Evolutionary conservation across 2,888 invertebrate genomes (phyloP), one percentile per base, ranked within the genome.

Genomic region (Prenolepis imparis): DNA sequence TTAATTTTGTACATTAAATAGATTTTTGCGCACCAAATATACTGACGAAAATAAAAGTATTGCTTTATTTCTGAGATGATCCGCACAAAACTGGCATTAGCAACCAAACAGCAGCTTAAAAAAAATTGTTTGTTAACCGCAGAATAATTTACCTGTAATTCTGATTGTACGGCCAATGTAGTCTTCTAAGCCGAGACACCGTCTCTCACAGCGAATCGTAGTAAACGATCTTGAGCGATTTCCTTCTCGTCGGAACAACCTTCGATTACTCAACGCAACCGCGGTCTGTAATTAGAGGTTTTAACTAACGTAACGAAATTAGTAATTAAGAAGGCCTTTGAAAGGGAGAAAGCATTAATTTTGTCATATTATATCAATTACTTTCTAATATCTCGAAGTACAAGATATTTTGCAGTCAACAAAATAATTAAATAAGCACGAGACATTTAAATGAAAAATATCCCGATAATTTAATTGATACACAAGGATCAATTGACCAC

Each of bases 211-310:
- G 32, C 18, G n/a, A 67, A 59, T 64, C 59, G 41, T 55, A 12
- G 18, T 36, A 39, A 66, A 52, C n/a, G n/a, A 44, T 48, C n/a
- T 12, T 15, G 39, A 36, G 15, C n/a, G 6, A 63, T 55, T 5
- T 24, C 32, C 55, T 44, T 70, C 18, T 15, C 28, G 21, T 61
- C 24, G 55, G 55, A 12, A 28, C 57, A 70, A 72, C 12, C 15
- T 24, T 59, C 21, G 66, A 57, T 44, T 52, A 32, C 41, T 73
- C 24, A 21, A 83, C 15, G 9, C 68, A 21, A 24, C 52, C 44
- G 44, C 21, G 64, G 55, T 67, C 83, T 88, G 84, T 39, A 87
- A 86, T 83, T 39, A 70, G 28, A 78, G n/a, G 41, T 73, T 55
- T 32, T 52, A 52, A 8, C n/a, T 8, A 48, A n/a, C n/a, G n/a